Evolutionary conservation across 37 sponge, comb jelly and placozoan genomes (phyloP).

Genomic region (Beroe ovata): DNA sequence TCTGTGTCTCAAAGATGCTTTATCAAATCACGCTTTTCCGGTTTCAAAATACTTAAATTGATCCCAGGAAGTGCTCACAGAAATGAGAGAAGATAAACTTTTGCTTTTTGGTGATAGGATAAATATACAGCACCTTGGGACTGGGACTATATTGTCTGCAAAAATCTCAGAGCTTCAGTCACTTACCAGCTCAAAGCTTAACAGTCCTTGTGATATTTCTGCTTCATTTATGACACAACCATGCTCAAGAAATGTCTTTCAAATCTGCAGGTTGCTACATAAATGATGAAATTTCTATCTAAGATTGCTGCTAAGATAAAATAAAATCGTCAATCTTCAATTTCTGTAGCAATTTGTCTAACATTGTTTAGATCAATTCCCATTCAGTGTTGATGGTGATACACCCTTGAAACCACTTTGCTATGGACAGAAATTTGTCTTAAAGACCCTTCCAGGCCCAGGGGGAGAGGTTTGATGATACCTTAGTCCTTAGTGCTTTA

Average conservation of each 20-base stretch:
- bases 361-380: constrained; percentile 12
- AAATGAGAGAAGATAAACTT: not conserved
- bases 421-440: constrained; percentile 79
- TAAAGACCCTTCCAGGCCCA: constrained; percentile 81
- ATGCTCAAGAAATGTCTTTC: constrained; percentile 85
- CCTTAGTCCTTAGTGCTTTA: too few species aligned
- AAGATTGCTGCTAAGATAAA: not conserved
- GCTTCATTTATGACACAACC: constrained; percentile 74
- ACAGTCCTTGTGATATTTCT: constrained; percentile 71
- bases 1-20: too few species aligned
- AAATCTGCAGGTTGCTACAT: constrained; percentile 81
- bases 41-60: too few species aligned
- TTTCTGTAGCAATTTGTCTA: not conserved
- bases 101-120: constrained; percentile 80
- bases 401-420: constrained; percentile 67
- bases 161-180: constrained; percentile 76
- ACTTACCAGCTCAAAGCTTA: not conserved
- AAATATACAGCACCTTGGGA: constrained; percentile 75
- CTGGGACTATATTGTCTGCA: constrained; percentile 78
- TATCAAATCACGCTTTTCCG: too few species aligned
- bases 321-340: not conserved
- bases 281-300: too few species aligned
- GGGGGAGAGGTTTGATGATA: constrained; percentile 84
- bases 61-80: constrained; percentile 15
- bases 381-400: constrained; percentile 65